phyloP scores from a whole-genome alignment of 2,888 invertebrate genomes.

The Perdita meconis region DNA sequence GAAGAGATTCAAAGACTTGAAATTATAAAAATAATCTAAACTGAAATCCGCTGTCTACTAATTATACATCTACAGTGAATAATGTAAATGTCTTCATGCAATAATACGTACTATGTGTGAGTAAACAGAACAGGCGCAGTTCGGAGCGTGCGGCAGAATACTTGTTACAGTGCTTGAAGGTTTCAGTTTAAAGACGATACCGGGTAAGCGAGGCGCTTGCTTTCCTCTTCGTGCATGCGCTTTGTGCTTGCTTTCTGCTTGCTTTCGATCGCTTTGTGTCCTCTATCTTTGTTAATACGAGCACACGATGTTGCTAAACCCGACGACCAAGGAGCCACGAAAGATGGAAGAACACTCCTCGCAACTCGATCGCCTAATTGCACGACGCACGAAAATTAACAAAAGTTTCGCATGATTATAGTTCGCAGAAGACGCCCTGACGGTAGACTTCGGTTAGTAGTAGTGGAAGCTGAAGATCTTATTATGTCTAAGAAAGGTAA shows the following conservation, averaged over 20 bases:
- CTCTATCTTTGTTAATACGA: neutral
- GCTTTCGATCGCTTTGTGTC: constrained; percentile 21
- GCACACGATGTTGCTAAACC: neutral
- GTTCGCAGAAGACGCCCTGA: constrained; percentile 83
- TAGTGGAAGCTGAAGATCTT: constrained; percentile 83
- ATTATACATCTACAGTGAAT: constrained; percentile 11
- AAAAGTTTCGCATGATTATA: constrained; percentile 80
- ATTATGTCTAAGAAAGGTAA: constrained; percentile 77
- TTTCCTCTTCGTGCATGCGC: constrained; percentile 20
- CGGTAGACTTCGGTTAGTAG: constrained; percentile 82
- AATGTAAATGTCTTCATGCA: constrained; percentile 30
- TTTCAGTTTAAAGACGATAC: constrained; percentile 78
- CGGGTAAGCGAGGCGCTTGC: constrained; percentile 77
- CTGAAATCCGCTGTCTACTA: neutral
- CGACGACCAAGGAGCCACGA: neutral
- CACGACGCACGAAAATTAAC: constrained; percentile 73
- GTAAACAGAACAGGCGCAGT: constrained; percentile 85
- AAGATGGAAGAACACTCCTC: constrained; percentile 13
- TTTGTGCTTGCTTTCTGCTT: constrained; percentile 13
- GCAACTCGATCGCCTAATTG: constrained; percentile 31
- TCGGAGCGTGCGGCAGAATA: constrained; percentile 87
- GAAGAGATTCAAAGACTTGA: too few relatives aligned
- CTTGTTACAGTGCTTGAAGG: constrained; percentile 84
- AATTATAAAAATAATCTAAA: too few relatives aligned
- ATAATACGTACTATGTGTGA: constrained; percentile 68